Base-by-base conservation (phyloP, 1,140 invertebrate species). In the Mercenaria mercenaria region DNA sequence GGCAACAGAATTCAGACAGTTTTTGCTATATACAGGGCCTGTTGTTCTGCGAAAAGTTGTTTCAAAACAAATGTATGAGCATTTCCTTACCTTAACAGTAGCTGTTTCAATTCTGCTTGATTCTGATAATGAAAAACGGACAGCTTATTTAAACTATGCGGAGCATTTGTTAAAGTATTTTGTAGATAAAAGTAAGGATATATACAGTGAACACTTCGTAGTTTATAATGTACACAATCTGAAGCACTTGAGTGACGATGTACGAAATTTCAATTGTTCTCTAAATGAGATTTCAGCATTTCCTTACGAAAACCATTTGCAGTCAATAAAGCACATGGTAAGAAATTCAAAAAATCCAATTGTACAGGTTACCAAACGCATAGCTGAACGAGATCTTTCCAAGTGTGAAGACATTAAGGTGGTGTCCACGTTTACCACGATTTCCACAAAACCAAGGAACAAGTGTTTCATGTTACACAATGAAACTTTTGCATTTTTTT, bases 1-100 rank as follows among this genome's bases (percentile, higher is more conserved):
- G 93, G 96, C 96, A 23, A 96, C 96, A 23, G 96, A 96, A 92
- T 96, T 96, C 91, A 87, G 96, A 32, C 94, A 95, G 67, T 96
- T 96, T 94, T 81, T 96, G 34, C 86, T 96, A 20, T 96, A 96
- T 92, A 93, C 94, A 29, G 96, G 96, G n/a, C 93, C 95, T 69
- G 87, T 95, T 67, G 92, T 95, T 85, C 95, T 20, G 96, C 96
- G 91, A 92, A 93, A 61, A 96, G 95, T 64, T 91, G 94, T 77
- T 90, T 95, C 90, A 50, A 72, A 93, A 34, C 90, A 93, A 43
- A 39, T 95, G 29, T 96, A 95, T 93, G 83, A 95, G 37, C 93
- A 96, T 88, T 96, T 96, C 91, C 74, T 96, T 32, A 67, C 91
- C 56, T 91, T 96, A 52, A 93, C 94, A 90, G 91, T 93, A 80